These are phyloP conservation scores for Slavum lentiscoides DNA, from an alignment of 2,888 invertebrate genomes.

Conservation along the genomic window DNA sequence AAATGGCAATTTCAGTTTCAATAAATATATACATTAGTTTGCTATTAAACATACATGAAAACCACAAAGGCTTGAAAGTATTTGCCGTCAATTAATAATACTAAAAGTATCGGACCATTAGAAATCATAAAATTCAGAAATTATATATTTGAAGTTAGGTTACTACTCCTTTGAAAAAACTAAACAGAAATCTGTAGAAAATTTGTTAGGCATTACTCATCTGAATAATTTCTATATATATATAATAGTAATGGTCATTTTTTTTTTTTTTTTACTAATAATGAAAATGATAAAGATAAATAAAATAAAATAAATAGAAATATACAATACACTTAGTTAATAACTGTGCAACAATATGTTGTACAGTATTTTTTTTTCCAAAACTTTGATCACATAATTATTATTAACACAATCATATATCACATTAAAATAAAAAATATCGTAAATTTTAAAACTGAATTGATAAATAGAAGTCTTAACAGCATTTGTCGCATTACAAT, in stretches of 20 bases:
- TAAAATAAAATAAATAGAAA: not conserved
- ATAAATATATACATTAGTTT: not conserved
- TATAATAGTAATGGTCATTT: too few relatives aligned
- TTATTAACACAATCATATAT: too few relatives aligned
- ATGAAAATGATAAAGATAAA: not conserved
- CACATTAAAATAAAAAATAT: too few relatives aligned
- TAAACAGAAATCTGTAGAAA: not conserved
- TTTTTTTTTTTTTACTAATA: not conserved
- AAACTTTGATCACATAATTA: too few relatives aligned
- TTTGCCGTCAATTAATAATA: not conserved
- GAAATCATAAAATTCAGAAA: not conserved
- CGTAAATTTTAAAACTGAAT: too few relatives aligned
- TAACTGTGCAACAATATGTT: too few relatives aligned
- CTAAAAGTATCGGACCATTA: not conserved
- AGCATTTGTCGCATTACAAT: too few relatives aligned
- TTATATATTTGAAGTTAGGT: too few relatives aligned
- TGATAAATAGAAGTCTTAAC: too few relatives aligned
- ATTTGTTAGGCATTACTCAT: not conserved
- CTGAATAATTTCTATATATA: not conserved
- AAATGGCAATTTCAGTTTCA: slow-evolving; percentile 10
- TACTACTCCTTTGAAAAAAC: not conserved
- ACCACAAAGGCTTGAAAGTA: not conserved
- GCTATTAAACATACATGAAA: not conserved
- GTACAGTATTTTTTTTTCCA: too few relatives aligned
- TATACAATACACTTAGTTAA: not conserved